A percentile compares a stretch with the other conserved stretches of the same genome.
These are phyloP conservation scores for Anodontia alba DNA, from an alignment of 2,888 invertebrate genomes.

Conservation along the genomic window DNA sequence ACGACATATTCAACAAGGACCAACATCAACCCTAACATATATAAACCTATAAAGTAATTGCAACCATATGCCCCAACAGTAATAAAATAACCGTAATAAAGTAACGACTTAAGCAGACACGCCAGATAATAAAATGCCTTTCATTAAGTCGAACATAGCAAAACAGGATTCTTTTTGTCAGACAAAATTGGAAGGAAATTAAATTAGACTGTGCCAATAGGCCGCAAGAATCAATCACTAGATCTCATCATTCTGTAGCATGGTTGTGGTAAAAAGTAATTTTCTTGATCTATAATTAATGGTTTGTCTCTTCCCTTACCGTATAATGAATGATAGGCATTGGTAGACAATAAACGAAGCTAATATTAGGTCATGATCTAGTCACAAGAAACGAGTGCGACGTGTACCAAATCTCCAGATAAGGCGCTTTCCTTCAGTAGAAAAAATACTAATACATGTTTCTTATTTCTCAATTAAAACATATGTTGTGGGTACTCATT, in stretches of 20 bases:
- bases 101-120: background rate
- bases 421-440: too few relatives aligned
- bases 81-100: background rate
- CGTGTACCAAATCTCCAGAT: too few relatives aligned
- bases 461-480: too few relatives aligned
- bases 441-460: too few relatives aligned
- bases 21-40: too few relatives aligned
- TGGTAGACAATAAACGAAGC: background rate
- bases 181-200: conserved; percentile 11
- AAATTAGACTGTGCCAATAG: background rate
- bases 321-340: background rate
- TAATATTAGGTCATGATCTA: background rate
- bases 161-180: conserved; percentile 4
- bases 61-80: background rate
- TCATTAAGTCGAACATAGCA: background rate
- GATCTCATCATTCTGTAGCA: background rate
- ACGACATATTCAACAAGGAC: too few relatives aligned
- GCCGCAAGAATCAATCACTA: conserved; percentile 11
- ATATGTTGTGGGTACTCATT: too few relatives aligned
- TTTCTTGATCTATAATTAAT: conserved; percentile 17
- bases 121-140: background rate
- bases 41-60: background rate
- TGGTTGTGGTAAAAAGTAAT: conserved; percentile 3
- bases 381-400: too few relatives aligned
- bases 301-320: background rate